These are phyloP conservation scores for Pongo abelii DNA, from an alignment of 2,113 vertebrate genomes.

Conservation along the genomic window DNA sequence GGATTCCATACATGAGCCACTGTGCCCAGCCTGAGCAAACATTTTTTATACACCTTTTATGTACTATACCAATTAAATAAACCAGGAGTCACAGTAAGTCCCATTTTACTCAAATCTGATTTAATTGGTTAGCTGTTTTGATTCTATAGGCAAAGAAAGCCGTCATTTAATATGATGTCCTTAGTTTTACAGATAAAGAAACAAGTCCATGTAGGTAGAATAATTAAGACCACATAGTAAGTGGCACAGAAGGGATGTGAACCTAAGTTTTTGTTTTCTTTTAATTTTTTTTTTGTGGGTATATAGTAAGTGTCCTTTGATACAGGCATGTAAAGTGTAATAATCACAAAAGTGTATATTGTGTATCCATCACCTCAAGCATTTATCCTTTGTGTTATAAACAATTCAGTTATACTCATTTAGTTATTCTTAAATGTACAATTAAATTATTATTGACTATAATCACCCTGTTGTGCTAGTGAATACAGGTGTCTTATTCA, in stretches of 20 bases:
- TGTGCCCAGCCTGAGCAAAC: not conserved
- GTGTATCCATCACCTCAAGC: too few species aligned
- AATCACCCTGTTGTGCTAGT: too few species aligned
- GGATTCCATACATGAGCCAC: too few species aligned
- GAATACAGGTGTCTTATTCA: too few species aligned
- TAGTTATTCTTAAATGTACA: too few species aligned
- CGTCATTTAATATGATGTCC: not conserved
- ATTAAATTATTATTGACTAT: too few species aligned
- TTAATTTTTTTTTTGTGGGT: too few species aligned
- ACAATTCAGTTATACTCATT: too few species aligned
- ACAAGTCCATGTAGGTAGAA: not conserved
- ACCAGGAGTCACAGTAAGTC: not conserved
- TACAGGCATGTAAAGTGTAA: too few species aligned
- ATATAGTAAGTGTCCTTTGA: too few species aligned
- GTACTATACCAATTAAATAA: slow-evolving; percentile 29
- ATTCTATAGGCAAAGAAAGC: not conserved
- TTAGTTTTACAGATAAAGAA: slow-evolving; percentile 15
- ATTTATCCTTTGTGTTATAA: too few species aligned
- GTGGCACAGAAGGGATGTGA: not conserved
- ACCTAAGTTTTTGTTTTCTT: not conserved
- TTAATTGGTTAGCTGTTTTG: not conserved
- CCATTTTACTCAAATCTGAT: slow-evolving; percentile 3
- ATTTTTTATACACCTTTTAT: slow-evolving; percentile 37
- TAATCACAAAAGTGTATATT: too few species aligned
- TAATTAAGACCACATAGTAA: not conserved